Evolutionary conservation across 1,140 invertebrate species (phyloP).

Genomic region (Teleogryllus occipitalis): DNA sequence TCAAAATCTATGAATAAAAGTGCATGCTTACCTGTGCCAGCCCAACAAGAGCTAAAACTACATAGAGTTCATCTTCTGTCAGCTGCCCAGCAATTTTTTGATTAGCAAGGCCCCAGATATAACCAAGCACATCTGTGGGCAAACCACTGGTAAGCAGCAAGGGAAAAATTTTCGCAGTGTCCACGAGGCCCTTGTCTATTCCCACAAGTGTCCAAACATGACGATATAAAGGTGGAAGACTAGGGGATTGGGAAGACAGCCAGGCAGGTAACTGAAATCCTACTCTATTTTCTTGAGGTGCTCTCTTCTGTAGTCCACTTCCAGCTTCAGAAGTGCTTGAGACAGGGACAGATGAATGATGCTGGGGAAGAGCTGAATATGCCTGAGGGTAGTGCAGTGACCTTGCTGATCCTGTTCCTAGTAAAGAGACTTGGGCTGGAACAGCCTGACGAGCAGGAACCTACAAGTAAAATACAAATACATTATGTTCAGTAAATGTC

Average conservation of each 20-base stretch:
- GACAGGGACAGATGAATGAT: too few relatives aligned
- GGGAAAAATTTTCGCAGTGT: conserved; percentile 51
- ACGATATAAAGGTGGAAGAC: conserved; percentile 41
- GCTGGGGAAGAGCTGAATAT: not conserved
- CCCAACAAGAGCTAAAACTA: conserved; percentile 51
- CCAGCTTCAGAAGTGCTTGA: too few relatives aligned
- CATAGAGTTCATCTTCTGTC: conserved; percentile 50
- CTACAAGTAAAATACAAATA: too few relatives aligned
- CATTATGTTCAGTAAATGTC: too few relatives aligned
- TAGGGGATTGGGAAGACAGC: conserved; percentile 40
- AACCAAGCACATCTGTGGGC: conserved; percentile 47
- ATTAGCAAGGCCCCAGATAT: conserved; percentile 56
- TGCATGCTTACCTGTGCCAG: conserved; percentile 44
- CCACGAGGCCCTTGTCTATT: conserved; percentile 38
- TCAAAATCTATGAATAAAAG: not conserved
- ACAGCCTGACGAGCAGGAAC: too few relatives aligned
- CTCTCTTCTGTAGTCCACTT: too few relatives aligned
- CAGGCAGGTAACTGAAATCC: conserved; percentile 27
- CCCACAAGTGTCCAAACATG: conserved; percentile 41
- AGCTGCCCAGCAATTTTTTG: conserved; percentile 49
- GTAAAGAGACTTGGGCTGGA: not conserved
- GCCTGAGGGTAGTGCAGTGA: not conserved
- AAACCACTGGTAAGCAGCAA: conserved; percentile 52
- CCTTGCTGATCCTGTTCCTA: not conserved
- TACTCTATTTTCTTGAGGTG: too few relatives aligned